Base-by-base conservation (phyloP, 2,797 vertebrate genomes). In the Eulemur albifrons region DNA sequence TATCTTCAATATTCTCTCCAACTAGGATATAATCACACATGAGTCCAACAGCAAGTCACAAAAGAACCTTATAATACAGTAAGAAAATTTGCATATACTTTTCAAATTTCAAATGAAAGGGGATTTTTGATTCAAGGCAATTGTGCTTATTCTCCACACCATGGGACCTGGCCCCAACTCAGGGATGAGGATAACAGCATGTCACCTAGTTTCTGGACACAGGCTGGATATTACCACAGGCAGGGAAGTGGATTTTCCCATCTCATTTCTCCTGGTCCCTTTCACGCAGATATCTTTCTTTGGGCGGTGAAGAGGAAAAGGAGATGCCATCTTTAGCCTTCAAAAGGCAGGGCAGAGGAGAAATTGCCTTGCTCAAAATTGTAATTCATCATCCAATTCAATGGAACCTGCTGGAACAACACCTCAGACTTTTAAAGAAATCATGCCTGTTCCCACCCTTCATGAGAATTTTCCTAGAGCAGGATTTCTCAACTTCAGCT, bases 351-450 rank as follows among this genome's bases (percentile, higher is more conserved):
- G 40, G 84, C 45, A 86, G 35, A 92, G 45, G 40, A 92, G 35
- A 92, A 88, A 96, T 76, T 75, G 45, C 38, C 67, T 84, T 94
- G 38, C 32, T 92, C 52, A 90, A 84, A 96, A 83, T 77, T 90
- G 30, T 84, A 72, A 90, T 50, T 90, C 52, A 48, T 59, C 67
- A 72, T 92, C 67, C 59, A 92, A 45, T 96, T 90, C 73, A 91
- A 82, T 38, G n/a, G 43, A 96, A 35, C 40, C 72, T 73, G 25
- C 59, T 92, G 7, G 50, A 88, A 88, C 52, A 69, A 67, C 65
- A n/a, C 48, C 79, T 96, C 45, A 45, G 67, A 52, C 81, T 90
- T 88, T 77, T 77, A 81, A 81, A 90, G 54, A 77, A 67, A 38
- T 35, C 7, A 21, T 35, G 27, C 50, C 57, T 76, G 5, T 52